Evolutionary conservation across 2,888 invertebrate genomes (phyloP), one percentile per base, ranked within the genome.

Genomic region (Hybos culiciformis): DNA sequence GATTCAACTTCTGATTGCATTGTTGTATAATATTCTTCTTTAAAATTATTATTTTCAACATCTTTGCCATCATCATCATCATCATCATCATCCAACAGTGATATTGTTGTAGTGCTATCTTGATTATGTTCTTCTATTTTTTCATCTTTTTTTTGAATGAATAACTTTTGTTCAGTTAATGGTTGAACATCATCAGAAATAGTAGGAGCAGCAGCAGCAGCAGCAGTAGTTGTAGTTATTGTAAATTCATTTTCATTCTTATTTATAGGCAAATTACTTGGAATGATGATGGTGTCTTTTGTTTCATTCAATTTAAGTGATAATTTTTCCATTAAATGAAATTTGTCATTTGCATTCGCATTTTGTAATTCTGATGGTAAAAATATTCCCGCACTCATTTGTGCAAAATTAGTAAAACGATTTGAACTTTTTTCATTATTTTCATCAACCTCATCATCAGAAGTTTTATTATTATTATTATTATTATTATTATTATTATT

Each of bases 341-440:
- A 42, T 14, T 40, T 31, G 19, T 46, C 36, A 24, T 38, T 33
- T 15, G 33, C 9, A n/a, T 50, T 33, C 9, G 32, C 18, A 9
- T 41, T 19, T 15, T 24, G 17, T 39, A 14, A 19, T 34, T 34
- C 11, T 14, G 21, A 5, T 19, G 39, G 31, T 39, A 11, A 7
- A 42, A 44, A 50, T 36, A 63, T 58, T 5, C 59, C 57, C 1
- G 61, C 46, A 44, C 61, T 59, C 7, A 63, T 46, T 42, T 62
- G 59, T 7, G 61, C 64, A 33, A 59, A 54, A 50, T 55, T 61
- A 19, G 59, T 60, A 43, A 60, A 49, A 4, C 65, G 62, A 50
- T 38, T 50, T 37, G 45, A 44, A 11, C 37, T 33, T 21, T 7
- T 7, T 29, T 29, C 29, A 29, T n/a, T 29, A 26, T 26, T 29